A percentile compares a stretch with the other conserved stretches of the same genome.
phyloP scores from a whole-genome alignment of 2,888 invertebrate genomes.

The Ochropacha duplaris region DNA sequence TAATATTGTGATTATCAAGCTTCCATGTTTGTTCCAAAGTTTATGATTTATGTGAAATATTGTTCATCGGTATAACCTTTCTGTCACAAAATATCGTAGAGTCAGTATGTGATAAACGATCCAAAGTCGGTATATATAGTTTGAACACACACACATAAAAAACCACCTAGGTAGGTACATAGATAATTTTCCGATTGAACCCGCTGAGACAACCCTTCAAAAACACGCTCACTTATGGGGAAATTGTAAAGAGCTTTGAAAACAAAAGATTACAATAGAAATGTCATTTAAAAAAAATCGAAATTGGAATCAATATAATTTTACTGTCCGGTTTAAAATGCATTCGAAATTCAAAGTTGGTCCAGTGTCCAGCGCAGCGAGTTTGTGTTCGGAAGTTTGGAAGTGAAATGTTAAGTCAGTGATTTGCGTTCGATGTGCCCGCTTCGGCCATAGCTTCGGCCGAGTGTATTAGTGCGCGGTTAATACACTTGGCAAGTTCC shows the following conservation, averaged over 20 bases:
- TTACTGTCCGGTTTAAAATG: neutral
- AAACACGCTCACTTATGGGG: neutral
- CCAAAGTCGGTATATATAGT: no score
- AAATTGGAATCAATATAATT: neutral
- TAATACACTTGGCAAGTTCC: slow-evolving; percentile 65
- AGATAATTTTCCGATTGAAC: neutral
- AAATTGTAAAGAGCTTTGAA: neutral
- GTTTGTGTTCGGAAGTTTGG: slow-evolving; percentile 28
- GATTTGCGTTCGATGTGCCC: slow-evolving; percentile 44
- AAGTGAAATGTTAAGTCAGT: slow-evolving; percentile 21
- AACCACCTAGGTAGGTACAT: no score
- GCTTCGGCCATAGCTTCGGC: slow-evolving; percentile 19
- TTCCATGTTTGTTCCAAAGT: slow-evolving; percentile 65
- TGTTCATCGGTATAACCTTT: slow-evolving; percentile 33
- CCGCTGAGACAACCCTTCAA: neutral
- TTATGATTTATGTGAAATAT: slow-evolving; percentile 78
- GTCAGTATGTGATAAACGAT: no score
- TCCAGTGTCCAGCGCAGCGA: slow-evolving; percentile 19
- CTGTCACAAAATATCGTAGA: neutral
- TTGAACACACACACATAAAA: no score
- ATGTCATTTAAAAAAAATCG: neutral
- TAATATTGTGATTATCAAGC: slow-evolving; percentile 75
- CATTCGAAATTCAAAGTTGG: slow-evolving; percentile 17
- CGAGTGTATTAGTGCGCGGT: slow-evolving; percentile 50
- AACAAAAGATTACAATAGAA: neutral